Evolutionary conservation across 2,797 vertebrate species (phyloP).

Genomic region (Sternotherus odoratus): DNA sequence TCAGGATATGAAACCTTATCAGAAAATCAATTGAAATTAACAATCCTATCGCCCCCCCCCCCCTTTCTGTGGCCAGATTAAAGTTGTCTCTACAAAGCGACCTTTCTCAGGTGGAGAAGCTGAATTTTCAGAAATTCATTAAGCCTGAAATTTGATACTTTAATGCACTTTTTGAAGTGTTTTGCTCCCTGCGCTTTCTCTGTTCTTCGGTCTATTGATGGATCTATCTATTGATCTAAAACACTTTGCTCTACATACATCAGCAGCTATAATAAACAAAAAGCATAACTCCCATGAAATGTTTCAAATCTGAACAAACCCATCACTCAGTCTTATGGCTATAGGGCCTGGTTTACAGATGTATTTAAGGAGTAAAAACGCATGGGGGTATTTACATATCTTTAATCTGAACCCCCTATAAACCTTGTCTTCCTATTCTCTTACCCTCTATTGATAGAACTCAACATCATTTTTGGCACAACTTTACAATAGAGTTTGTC

Average conservation of each 20-base stretch:
- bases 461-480: not conserved
- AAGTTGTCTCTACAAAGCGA: constrained; percentile 53
- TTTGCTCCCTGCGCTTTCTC: not conserved
- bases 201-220: not conserved
- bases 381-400: not conserved
- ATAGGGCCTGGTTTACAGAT: not conserved
- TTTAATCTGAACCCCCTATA: not conserved
- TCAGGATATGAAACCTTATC: constrained; percentile 69
- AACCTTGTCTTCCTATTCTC: not conserved
- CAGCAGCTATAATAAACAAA: no score
- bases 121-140: constrained; percentile 21
- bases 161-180: constrained; percentile 26
- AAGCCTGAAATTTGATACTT: not conserved
- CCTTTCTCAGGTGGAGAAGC: constrained; percentile 15
- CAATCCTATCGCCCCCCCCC: not conserved
- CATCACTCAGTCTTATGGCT: not conserved
- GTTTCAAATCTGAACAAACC: no score
- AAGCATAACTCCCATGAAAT: not conserved
- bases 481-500: not conserved
- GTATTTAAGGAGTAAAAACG: not conserved
- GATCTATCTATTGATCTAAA: not conserved
- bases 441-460: not conserved
- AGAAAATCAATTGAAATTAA: constrained; percentile 63
- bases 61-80: not conserved
- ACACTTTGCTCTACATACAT: not conserved